phyloP scores from a whole-genome alignment of 2,113 vertebrate genomes.

The Chitala chitala region DNA sequence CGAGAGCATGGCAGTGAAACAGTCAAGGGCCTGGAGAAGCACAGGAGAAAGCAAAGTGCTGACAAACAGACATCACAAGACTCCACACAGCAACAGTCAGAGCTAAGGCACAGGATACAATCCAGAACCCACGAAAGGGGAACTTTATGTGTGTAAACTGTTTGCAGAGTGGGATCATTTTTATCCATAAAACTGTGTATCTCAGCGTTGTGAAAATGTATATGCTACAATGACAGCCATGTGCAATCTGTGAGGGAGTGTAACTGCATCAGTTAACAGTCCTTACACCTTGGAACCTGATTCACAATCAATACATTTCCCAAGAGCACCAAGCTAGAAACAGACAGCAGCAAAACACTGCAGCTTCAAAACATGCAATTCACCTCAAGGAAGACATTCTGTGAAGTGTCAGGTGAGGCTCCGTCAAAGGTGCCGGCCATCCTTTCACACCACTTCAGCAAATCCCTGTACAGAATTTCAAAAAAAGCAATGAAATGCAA shows the following conservation, averaged over 20 bases:
- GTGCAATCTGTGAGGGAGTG: no score
- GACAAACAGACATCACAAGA: not conserved
- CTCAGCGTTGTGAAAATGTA: no score
- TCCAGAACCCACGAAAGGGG: no score
- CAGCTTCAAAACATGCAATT: not conserved
- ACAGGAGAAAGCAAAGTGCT: not conserved
- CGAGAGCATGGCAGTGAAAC: conserved; percentile 93
- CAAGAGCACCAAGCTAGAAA: not conserved
- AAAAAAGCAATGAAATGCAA: no score
- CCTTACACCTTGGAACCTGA: no score
- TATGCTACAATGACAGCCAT: no score
- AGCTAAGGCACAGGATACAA: not conserved
- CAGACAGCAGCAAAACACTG: not conserved
- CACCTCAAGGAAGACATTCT: conserved; percentile 91
- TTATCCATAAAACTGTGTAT: no score
- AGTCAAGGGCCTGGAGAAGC: conserved; percentile 79
- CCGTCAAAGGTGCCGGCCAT: conserved; percentile 77
- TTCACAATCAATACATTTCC: not conserved
- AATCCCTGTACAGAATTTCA: conserved; percentile 69
- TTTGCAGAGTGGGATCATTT: no score
- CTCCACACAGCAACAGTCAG: not conserved
- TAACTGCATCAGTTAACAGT: no score
- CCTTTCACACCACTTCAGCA: conserved; percentile 92
- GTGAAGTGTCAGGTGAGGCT: conserved; percentile 65
- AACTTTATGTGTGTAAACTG: no score